These are phyloP conservation scores for Chloropsis hardwickii DNA, from an alignment of 2,113 vertebrate species.

Conservation along the genomic window DNA sequence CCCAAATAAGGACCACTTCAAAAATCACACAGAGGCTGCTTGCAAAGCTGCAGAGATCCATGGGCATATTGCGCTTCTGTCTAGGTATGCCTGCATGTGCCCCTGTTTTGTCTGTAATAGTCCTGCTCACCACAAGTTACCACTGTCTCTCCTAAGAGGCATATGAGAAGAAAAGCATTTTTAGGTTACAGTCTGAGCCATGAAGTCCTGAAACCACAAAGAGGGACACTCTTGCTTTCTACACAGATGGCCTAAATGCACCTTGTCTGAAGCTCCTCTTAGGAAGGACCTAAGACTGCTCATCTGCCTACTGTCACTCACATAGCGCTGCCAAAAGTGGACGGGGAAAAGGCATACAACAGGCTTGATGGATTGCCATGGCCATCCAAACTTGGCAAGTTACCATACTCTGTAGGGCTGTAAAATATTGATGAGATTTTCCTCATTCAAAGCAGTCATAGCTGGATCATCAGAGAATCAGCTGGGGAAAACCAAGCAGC, in stretches of 20 bases:
- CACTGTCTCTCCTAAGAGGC: neutral
- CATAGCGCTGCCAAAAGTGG: accelerated
- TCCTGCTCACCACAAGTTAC: neutral
- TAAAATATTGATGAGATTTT: neutral
- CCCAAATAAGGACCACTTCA: neutral
- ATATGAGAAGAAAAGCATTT: neutral
- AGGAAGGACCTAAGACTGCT: neutral
- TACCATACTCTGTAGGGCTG: neutral
- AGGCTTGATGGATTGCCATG: neutral
- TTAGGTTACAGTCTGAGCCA: neutral
- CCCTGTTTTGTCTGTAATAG: neutral
- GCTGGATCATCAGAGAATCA: neutral
- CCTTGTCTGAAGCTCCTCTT: accelerated
- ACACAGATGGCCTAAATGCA: neutral
- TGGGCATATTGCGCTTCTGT: neutral
- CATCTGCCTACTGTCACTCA: neutral
- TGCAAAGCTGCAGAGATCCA: neutral
- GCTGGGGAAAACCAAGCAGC: neutral
- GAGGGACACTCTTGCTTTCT: neutral
- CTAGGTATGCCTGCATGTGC: neutral
- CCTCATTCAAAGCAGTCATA: neutral
- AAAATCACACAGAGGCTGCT: neutral
- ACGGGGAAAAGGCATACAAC: neutral
- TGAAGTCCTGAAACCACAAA: neutral
- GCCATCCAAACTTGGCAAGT: neutral